phyloP scores from a whole-genome alignment of 1,140 invertebrate genomes.

The Trissolcus basalis region DNA sequence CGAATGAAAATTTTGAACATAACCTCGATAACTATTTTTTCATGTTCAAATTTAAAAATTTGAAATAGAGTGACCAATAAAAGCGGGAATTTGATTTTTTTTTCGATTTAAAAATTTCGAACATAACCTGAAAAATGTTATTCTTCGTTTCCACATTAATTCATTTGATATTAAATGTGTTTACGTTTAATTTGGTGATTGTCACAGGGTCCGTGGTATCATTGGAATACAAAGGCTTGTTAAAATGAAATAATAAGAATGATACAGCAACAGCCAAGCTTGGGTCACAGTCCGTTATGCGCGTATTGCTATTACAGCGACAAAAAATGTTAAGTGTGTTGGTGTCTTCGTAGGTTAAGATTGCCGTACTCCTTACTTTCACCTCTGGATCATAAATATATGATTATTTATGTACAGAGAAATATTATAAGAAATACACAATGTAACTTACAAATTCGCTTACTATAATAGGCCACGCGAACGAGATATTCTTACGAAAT shows the following conservation, averaged over 20 bases:
- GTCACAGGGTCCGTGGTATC: not conserved
- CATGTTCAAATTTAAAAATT: too few species aligned
- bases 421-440: conserved; percentile 25
- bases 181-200: too few species aligned
- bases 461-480: conserved; percentile 6
- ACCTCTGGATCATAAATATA: conserved; percentile 50
- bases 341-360: conserved; percentile 45
- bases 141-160: too few species aligned
- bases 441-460: conserved; percentile 22
- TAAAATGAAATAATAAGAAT: conserved; percentile 59
- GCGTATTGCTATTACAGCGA: conserved; percentile 37
- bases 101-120: too few species aligned
- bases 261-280: conserved; percentile 50
- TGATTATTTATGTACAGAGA: too few species aligned
- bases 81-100: too few species aligned
- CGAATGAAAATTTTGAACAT: too few species aligned
- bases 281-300: conserved; percentile 53
- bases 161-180: too few species aligned
- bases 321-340: conserved; percentile 46
- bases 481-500: too few species aligned
- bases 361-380: conserved; percentile 47
- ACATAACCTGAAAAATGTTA: too few species aligned
- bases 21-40: too few species aligned
- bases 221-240: conserved; percentile 58
- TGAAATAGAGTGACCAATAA: too few species aligned